phyloP scores from a whole-genome alignment of 2,113 vertebrate species.

The Solenodon paradoxus region DNA sequence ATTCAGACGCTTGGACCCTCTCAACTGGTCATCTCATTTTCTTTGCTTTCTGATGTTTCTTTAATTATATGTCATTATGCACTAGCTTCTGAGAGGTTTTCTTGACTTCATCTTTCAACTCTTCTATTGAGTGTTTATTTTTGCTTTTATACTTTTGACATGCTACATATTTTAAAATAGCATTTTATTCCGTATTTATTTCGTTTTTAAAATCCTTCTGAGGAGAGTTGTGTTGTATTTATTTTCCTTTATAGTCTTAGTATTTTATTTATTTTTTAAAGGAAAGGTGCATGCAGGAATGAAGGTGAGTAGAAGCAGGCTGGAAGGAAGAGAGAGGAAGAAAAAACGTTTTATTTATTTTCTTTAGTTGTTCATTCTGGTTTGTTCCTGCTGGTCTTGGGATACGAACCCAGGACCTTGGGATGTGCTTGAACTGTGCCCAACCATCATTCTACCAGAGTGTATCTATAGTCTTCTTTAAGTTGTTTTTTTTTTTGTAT shows the following conservation, averaged over 20 bases:
- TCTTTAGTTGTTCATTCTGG: too few species aligned
- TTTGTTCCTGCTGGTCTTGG: too few species aligned
- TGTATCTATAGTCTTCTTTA: neutral
- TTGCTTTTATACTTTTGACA: slow-evolving; percentile 17
- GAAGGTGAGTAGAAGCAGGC: too few species aligned
- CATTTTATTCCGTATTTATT: slow-evolving; percentile 27
- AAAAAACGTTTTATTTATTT: too few species aligned
- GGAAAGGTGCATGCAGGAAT: too few species aligned
- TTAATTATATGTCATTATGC: neutral
- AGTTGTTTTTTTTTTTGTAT: neutral
- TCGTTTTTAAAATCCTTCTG: neutral
- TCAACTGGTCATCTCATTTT: neutral
- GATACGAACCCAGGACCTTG: too few species aligned
- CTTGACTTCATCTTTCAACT: neutral
- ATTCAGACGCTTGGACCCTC: neutral
- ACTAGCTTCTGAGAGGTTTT: slow-evolving; percentile 22
- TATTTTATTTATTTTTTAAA: too few species aligned
- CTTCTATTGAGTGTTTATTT: neutral
- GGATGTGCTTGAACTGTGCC: too few species aligned
- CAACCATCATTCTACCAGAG: too few species aligned
- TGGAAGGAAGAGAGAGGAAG: too few species aligned
- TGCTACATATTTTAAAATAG: neutral
- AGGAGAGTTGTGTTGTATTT: neutral
- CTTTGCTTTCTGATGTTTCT: slow-evolving; percentile 34
- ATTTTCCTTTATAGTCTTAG: neutral